Evolutionary conservation across 2,113 vertebrate species (phyloP), one percentile per base, ranked within the genome.

Genomic region (Periophthalmus modestus): DNA sequence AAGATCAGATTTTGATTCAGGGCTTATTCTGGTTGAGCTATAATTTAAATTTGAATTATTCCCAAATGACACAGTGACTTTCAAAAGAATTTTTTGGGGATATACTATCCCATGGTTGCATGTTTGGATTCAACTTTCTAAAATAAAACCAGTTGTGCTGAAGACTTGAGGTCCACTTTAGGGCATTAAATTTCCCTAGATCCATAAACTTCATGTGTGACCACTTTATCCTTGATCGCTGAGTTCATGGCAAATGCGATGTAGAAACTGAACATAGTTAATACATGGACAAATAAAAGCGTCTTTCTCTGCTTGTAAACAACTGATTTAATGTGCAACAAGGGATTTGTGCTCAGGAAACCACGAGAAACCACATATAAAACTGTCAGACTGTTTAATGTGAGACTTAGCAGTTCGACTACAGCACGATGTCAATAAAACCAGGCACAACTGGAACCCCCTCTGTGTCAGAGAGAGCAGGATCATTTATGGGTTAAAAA

Each of bases 261-360:
- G 57, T 62, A n/a, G 34, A 28, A 16, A 34, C 47, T 61, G 11
- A 21, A 46, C 5, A 21, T 12, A 19, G 3, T 46, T 54, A 16
- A 54, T 46, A 16, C 13, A 59, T 13, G 13, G 57, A 59, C 23
- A 59, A 62, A 62, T 3, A 33, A 18, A 6, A 18, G 24, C 59
- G 9, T 62, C 15, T 14, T 62, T 33, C 21, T 59, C 52, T 5
- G 14, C 33, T 23, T 34, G 19, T 65, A 70, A 21, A 28, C 36
- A 47, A 23, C 50, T 47, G 12, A 59, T 54, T 72, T 74, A 21
- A 74, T 63, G 21, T 16, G 28, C 68, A 65, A 13, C 24, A 4
- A 19, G 36, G 24, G 50, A 9, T 66, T 73, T 71, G 67, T 57
- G 70, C 48, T 61, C 21, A 58, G 23, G 43, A 61, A 16, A 28